A percentile compares a stretch with the other conserved stretches of the same genome.
phyloP scores from a whole-genome alignment of 2,113 vertebrate genomes.

The Sakesphorus luctuosus region DNA sequence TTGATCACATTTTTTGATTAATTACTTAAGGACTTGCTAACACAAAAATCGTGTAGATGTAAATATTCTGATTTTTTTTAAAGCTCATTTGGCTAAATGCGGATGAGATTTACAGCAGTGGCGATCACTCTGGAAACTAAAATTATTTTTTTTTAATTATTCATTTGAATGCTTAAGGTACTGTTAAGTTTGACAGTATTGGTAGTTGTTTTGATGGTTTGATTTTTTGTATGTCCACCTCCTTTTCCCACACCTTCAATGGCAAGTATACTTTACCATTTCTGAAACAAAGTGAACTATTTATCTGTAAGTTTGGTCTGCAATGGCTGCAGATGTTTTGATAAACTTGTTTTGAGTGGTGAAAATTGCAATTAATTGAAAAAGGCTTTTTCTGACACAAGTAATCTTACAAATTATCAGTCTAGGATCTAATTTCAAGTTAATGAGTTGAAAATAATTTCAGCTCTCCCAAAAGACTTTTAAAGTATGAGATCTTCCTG shows the following conservation, averaged over 20 bases:
- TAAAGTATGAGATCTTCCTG: background rate
- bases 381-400: background rate
- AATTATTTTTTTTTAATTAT: background rate
- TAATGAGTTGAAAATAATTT: conserved; percentile 19
- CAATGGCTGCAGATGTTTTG: background rate
- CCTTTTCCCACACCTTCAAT: too few species aligned
- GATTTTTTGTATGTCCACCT: background rate
- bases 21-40: background rate
- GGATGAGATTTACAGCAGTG: background rate
- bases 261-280: background rate
- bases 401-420: background rate
- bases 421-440: background rate
- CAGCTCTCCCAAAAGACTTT: background rate
- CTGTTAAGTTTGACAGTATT: background rate
- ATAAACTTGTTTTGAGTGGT: background rate
- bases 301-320: background rate
- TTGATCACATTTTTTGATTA: background rate
- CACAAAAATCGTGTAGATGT: background rate
- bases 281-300: background rate
- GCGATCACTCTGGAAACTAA: background rate
- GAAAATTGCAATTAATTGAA: background rate
- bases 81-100: background rate
- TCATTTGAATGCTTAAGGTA: background rate
- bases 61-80: background rate
- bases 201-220: background rate